These are phyloP conservation scores for Amblyjoppa fuscipennis DNA, from an alignment of 2,888 invertebrate genomes.

Conservation along the genomic window DNA sequence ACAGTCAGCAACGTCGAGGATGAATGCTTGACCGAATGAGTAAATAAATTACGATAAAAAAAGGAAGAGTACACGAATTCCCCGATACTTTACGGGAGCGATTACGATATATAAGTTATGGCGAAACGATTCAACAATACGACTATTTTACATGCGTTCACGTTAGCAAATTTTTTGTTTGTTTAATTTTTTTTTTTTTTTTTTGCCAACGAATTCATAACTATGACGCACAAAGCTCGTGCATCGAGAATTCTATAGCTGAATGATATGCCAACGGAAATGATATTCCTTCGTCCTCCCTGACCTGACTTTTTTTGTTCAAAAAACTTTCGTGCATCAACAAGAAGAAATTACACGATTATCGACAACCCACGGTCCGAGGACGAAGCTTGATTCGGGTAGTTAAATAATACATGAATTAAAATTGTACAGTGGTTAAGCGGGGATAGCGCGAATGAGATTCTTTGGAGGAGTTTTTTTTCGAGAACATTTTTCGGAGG, in stretches of 20 bases:
- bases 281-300: slow-evolving; percentile 45
- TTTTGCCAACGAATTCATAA: slow-evolving; percentile 31
- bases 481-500: slow-evolving; percentile 58
- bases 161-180: slow-evolving; percentile 59
- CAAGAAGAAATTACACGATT: slow-evolving; percentile 43
- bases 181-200: slow-evolving; percentile 40
- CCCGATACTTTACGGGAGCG: slow-evolving; percentile 18
- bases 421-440: slow-evolving; percentile 71
- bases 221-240: slow-evolving; percentile 52
- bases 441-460: slow-evolving; percentile 71
- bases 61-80: slow-evolving; percentile 20
- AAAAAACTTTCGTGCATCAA: slow-evolving; percentile 33
- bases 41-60: slow-evolving; percentile 51
- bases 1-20: slow-evolving; percentile 34
- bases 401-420: slow-evolving; percentile 78
- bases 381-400: slow-evolving; percentile 71
- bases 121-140: slow-evolving; percentile 60
- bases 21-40: slow-evolving; percentile 24
- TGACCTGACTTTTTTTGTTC: slow-evolving; percentile 7
- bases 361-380: slow-evolving; percentile 63
- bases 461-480: slow-evolving; percentile 83
- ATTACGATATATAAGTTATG: slow-evolving; percentile 45
- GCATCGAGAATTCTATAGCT: slow-evolving; percentile 26
- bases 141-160: slow-evolving; percentile 48
- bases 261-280: slow-evolving; percentile 49